Conservation (phyloP, 2,888 invertebrate species). For the Dolichopus griseipennis region DNA sequence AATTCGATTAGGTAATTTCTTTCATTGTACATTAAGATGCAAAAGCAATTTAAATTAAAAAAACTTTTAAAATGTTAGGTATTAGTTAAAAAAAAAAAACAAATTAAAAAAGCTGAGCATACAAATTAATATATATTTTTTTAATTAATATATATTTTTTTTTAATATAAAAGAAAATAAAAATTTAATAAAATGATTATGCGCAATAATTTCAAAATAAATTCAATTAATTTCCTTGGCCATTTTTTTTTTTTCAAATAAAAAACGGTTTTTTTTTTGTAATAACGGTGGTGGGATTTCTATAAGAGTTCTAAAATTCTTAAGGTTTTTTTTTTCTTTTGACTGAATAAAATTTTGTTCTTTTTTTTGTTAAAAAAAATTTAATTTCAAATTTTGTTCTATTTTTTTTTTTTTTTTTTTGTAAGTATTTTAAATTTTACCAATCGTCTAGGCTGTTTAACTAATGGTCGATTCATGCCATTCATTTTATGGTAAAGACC, state of each 20-base stretch:
- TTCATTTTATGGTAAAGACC: constrained; percentile 97
- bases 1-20: too few species aligned
- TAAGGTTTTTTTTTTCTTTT: constrained; percentile 15
- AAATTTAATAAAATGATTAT: background rate
- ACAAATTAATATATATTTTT: too few species aligned
- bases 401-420: constrained; percentile 20
- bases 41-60: too few species aligned
- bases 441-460: constrained; percentile 85
- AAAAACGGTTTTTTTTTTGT: constrained; percentile 6
- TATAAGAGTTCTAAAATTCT: constrained; percentile 32
- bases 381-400: constrained; percentile 15
- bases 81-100: too few species aligned
- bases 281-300: constrained; percentile 37
- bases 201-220: constrained; percentile 17
- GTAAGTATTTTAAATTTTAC: constrained; percentile 45
- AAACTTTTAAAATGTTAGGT: too few species aligned
- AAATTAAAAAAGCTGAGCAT: too few species aligned
- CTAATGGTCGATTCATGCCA: constrained; percentile 84
- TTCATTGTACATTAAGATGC: too few species aligned
- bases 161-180: too few species aligned
- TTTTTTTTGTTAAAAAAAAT: constrained; percentile 15
- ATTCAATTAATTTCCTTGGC: constrained; percentile 10
- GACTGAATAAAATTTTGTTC: constrained; percentile 14
- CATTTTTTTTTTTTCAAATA: constrained; percentile 13
- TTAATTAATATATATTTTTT: too few species aligned